Evolutionary conservation across 2,888 invertebrate species (phyloP).

Genomic region (Megastigmus dorsalis): DNA sequence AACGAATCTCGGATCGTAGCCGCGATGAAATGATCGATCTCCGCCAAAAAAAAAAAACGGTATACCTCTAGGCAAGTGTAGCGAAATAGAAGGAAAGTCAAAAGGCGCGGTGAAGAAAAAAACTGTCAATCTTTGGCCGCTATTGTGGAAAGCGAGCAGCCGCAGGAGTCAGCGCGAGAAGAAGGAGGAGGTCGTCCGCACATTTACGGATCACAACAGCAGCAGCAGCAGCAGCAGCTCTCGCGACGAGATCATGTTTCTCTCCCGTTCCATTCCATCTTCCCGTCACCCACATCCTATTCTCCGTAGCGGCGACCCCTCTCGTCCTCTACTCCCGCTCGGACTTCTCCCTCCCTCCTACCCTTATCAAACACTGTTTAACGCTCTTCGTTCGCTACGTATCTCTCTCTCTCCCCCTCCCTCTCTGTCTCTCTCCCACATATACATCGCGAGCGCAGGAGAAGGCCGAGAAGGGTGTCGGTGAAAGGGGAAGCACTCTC

Average conservation of each 20-base stretch:
- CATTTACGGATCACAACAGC: constrained; percentile 62
- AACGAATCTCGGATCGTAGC: not conserved
- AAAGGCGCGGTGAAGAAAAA: constrained; percentile 39
- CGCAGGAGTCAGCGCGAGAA: constrained; percentile 39
- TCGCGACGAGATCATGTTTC: constrained; percentile 53
- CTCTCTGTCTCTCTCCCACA: not conserved
- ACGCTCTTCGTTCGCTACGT: no score
- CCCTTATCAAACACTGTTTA: no score
- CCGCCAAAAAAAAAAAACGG: not conserved
- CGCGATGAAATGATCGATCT: not conserved
- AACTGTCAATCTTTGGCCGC: constrained; percentile 15
- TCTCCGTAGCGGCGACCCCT: not conserved
- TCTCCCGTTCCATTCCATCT: constrained; percentile 37
- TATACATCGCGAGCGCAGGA: not conserved
- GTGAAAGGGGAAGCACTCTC: no score
- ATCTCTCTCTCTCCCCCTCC: not conserved
- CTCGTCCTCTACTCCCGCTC: not conserved
- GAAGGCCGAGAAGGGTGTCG: no score
- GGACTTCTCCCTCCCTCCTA: not conserved
- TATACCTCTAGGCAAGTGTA: not conserved
- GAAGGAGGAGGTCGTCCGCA: constrained; percentile 51
- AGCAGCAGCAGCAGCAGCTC: not conserved
- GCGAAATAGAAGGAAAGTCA: not conserved
- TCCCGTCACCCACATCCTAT: not conserved
- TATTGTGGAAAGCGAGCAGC: not conserved